Base-by-base conservation (phyloP, 2,888 invertebrate genomes). In the Patella ulyssiponensis region DNA sequence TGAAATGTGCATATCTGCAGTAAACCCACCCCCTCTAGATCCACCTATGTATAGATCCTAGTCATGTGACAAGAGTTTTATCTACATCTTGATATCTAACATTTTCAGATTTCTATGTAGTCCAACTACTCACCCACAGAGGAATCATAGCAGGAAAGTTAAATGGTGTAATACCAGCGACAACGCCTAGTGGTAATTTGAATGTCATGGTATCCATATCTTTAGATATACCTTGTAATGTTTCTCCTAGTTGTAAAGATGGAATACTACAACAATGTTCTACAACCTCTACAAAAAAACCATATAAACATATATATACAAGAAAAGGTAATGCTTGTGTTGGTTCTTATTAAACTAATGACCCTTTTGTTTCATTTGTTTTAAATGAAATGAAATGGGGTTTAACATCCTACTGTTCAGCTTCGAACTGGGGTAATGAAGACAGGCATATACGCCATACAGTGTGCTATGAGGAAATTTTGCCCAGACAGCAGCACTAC, bases 101-200 rank as follows among this genome's bases (percentile, higher is more conserved):
- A 69, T 5, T 17, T 33, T 44, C 71, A 71, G 14, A 71, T 44
- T 33, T 33, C 14, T n/a, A 17, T 33, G 33, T 5, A 5, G 9
- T 44, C 3, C 44, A 17, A 44, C 23, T n/a, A 83, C 90, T 85
- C 87, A 93, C 93, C 99, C 99, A 99, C 5, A 99, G 93, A 0
- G 99, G 99, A 86, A 99, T 98, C 99, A 99, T 99, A 53, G 99
- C 99, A 0, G 99, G 99, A 92, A 99, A 99, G 92, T 99, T 99
- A 92, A 99, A 99, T 0, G 98, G 98, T n/a, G 97, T 96, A 87
- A 99, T 97, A 73, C 98, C 98, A 88, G 95, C 97, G 27, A 96
- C 96, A 2, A 98, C 96, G 69, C 99, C 99, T 1, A 99, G 93
- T 0, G 99, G 99, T 72, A 96, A 93, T 85, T 97, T 95, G 91